These are phyloP conservation scores for Malurus splendens DNA, from an alignment of 2,797 vertebrate genomes.

Conservation along the genomic window DNA sequence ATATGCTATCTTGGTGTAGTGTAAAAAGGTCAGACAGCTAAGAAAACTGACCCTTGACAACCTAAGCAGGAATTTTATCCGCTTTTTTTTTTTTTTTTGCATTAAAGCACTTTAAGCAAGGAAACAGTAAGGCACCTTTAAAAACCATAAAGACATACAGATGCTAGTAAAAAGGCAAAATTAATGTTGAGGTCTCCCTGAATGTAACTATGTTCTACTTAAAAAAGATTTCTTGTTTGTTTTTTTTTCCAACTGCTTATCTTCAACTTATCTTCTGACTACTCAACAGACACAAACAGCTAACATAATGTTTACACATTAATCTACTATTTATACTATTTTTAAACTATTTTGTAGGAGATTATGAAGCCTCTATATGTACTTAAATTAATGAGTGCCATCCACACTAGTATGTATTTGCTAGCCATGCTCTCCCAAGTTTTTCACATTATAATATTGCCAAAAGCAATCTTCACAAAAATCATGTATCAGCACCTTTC, in stretches of 20 bases:
- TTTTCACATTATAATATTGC: not conserved
- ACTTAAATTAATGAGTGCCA: not conserved
- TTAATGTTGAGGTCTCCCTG: not conserved
- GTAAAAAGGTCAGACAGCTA: slow-evolving; percentile 7
- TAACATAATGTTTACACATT: not conserved
- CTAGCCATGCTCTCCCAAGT: not conserved
- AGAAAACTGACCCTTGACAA: slow-evolving; percentile 17
- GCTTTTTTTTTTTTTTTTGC: not conserved
- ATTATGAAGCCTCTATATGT: not conserved
- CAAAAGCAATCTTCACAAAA: not conserved
- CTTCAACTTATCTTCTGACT: not conserved
- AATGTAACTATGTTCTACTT: not conserved
- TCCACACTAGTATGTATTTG: not conserved
- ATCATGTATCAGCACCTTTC: not conserved
- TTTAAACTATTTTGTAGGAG: not conserved
- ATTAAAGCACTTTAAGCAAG: not conserved
- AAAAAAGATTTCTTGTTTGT: rapidly evolving
- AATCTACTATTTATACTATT: not conserved
- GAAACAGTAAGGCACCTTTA: not conserved
- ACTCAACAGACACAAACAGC: not conserved
- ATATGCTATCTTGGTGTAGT: not conserved
- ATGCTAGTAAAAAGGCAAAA: not conserved
- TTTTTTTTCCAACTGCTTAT: not conserved
- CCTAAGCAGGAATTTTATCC: not conserved
- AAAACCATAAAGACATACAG: not conserved